Conservation (phyloP, 2,113 vertebrate species). For the Smithornis capensis region DNA sequence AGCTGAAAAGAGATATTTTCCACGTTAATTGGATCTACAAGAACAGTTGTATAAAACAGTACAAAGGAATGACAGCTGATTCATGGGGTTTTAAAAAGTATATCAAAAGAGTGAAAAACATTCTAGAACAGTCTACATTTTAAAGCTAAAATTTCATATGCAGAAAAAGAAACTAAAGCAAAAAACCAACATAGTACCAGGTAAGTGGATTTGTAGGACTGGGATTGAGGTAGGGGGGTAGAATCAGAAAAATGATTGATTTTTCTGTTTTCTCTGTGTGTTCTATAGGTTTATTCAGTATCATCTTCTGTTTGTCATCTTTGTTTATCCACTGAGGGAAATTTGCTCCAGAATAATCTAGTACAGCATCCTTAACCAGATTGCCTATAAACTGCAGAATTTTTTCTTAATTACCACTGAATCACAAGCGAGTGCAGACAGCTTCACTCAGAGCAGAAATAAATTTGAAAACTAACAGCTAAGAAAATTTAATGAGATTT, state of each 20-base stretch:
- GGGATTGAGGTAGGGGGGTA: rapidly evolving
- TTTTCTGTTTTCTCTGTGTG: not conserved
- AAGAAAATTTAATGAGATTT: not conserved
- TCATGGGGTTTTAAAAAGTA: not conserved
- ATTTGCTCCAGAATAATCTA: not conserved
- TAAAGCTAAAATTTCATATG: not conserved
- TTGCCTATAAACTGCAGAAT: not conserved
- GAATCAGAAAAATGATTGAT: not conserved
- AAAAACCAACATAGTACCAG: not conserved
- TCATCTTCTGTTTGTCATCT: not conserved
- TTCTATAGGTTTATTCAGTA: not conserved
- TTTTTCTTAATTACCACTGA: not conserved
- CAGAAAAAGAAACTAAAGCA: not conserved
- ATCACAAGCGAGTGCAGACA: not conserved
- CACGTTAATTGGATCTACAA: not conserved
- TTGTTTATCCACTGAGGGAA: not conserved
- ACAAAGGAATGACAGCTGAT: not conserved
- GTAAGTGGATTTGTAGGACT: not conserved
- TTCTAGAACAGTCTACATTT: not conserved
- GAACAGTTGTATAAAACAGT: not conserved
- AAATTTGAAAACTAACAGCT: not conserved
- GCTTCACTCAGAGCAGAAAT: not conserved
- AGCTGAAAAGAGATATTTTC: not conserved
- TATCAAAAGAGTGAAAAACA: not conserved
- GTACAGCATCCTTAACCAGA: not conserved